Percentiles rank a stretch among this genome's conserved stretches.
phyloP scores from a whole-genome alignment of 2,888 invertebrate genomes.

The Cetonia aurata region DNA sequence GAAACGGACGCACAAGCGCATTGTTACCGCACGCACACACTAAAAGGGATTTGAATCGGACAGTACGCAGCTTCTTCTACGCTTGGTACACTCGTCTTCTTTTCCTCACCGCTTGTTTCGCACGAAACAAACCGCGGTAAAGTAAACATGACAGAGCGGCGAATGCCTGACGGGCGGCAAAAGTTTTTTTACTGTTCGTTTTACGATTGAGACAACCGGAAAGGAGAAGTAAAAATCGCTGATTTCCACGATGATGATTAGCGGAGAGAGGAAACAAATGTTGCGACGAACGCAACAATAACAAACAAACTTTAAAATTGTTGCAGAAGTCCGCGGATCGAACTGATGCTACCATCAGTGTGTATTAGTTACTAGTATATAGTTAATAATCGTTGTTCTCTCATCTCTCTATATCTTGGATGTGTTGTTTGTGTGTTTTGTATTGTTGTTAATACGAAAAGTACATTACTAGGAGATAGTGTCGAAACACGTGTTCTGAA shows the following conservation, averaged over 20 bases:
- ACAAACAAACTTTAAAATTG: constrained; percentile 24
- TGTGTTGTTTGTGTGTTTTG: too few species aligned
- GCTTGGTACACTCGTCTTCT: background rate
- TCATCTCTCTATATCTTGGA: too few species aligned
- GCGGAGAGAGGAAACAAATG: constrained; percentile 12
- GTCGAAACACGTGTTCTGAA: too few species aligned
- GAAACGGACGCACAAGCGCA: too few species aligned
- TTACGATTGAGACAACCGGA: background rate
- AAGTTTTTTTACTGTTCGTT: background rate
- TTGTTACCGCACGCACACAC: background rate
- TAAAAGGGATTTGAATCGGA: background rate
- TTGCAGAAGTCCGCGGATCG: background rate
- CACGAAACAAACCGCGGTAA: constrained; percentile 1
- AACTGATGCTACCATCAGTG: constrained; percentile 8
- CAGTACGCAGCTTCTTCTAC: too few species aligned
- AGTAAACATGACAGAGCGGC: constrained; percentile 8
- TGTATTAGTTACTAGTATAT: background rate
- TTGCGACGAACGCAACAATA: constrained; percentile 11
- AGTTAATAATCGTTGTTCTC: too few species aligned
- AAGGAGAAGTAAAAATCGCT: background rate
- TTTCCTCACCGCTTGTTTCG: background rate
- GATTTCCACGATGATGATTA: background rate
- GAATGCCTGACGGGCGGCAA: background rate
- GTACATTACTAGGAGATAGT: too few species aligned
- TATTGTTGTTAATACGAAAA: too few species aligned